Evolutionary conservation across 1,140 invertebrate species (phyloP), one percentile per base, ranked within the genome.

Genomic region (Bombyx mandarina): DNA sequence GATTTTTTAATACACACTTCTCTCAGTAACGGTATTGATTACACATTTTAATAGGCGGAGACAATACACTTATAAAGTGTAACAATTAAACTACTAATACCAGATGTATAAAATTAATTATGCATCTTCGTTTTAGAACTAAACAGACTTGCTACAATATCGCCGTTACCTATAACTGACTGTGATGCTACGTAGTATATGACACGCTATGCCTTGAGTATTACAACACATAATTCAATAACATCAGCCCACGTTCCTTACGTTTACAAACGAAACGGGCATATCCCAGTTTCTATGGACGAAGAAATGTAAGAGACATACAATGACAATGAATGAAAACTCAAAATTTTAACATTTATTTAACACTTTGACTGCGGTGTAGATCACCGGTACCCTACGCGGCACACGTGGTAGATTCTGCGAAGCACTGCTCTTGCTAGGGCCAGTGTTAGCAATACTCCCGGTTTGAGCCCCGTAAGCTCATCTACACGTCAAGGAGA

Each of bases 21-120:
- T 35, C 26, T 35, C 26, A 35, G 26, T 35, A 35, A 35, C 64
- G 77, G 78, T 69, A 81, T 81, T 81, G 78, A 74, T 82, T 84
- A 84, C 73, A 84, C 73, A 84, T 77, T 81, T 81, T 82, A 82
- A 86, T 86, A 86, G 83, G 83, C 83, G 83, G 83, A 86, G 73
- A 81, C 64, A 75, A 75, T 75, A 84, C 83, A 86, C 83, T 86
- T 83, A 80, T 73, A 79, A 81, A 82, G 83, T 86, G 81, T 82
- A 79, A 69, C 57, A 86, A 82, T 86, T 82, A 86, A 82, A 84
- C 83, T 86, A 86, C 79, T 73, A 72, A 76, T 79, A 35, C 71
- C 75, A 74, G 79, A 82, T 79, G 80, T 82, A 86, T 78, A 82
- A 81, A 78, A 63, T 69, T 63, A 73, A 82, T 82, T 84, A 82